Percentiles rank a stretch among this genome's conserved stretches.
These are phyloP conservation scores for Drosophila siamana DNA, from an alignment of 2,888 invertebrate species.

Conservation along the genomic window DNA sequence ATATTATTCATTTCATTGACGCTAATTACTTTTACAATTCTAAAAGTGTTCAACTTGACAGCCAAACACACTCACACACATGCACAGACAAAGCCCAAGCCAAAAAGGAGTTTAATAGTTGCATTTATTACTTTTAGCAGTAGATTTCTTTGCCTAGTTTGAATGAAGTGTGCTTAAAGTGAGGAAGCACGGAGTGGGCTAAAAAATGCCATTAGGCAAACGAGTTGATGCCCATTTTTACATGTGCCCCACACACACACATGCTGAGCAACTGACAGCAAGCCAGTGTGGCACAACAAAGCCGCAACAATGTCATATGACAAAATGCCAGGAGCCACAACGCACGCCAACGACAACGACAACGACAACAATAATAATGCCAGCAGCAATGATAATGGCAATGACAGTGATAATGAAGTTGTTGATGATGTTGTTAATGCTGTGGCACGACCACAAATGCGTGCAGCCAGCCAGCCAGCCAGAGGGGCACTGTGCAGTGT, in stretches of 20 bases:
- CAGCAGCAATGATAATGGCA: constrained; percentile 1
- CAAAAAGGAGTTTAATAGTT: no score
- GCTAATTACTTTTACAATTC: background rate
- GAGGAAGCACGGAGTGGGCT: background rate
- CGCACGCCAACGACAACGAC: constrained; percentile 1
- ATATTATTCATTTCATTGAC: background rate
- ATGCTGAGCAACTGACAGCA: background rate
- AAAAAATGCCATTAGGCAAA: constrained; percentile 2
- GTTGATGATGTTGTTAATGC: constrained; percentile 11
- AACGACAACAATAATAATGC: constrained; percentile 2
- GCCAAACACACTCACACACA: no score
- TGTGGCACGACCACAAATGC: constrained; percentile 21
- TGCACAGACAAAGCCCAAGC: no score
- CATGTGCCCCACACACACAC: background rate
- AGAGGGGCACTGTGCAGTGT: no score
- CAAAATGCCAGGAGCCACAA: constrained; percentile 8
- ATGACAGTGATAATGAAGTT: constrained; percentile 2
- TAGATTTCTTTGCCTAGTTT: background rate
- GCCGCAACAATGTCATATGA: constrained; percentile 3
- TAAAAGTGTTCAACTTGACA: no score
- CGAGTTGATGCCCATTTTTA: background rate
- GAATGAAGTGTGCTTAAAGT: background rate
- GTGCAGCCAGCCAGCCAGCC: constrained; percentile 6
- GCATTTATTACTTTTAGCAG: background rate
- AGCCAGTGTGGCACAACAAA: background rate